Evolutionary conservation across 2,113 vertebrate genomes (phyloP).

Genomic region (Colinus virginianus): DNA sequence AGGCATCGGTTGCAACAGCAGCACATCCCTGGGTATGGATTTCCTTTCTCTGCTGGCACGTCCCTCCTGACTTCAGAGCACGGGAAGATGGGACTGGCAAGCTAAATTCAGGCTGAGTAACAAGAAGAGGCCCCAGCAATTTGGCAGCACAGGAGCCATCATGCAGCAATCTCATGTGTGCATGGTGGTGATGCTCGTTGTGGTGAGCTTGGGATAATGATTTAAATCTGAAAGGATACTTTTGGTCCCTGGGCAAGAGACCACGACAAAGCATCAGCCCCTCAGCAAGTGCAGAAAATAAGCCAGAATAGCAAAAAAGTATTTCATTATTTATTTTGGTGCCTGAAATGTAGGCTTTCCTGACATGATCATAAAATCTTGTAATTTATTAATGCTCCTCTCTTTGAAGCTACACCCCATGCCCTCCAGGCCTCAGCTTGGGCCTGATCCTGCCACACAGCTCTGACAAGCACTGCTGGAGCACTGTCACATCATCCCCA

Average conservation of each 20-base stretch:
- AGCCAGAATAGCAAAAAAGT: conserved; percentile 46
- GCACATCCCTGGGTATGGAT: accelerated
- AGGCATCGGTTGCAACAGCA: background rate
- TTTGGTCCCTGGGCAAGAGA: conserved; percentile 54
- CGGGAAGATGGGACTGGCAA: background rate
- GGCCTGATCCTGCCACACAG: conserved; percentile 32
- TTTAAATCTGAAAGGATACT: conserved; percentile 66
- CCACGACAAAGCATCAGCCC: conserved; percentile 69
- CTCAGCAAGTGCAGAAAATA: conserved; percentile 67
- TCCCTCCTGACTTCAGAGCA: background rate
- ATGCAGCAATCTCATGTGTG: accelerated
- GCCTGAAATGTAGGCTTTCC: conserved; percentile 75
- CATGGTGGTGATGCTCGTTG: background rate
- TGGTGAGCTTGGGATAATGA: conserved; percentile 42
- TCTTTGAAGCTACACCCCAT: conserved; percentile 37
- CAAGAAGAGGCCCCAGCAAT: background rate
- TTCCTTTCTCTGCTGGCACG: background rate
- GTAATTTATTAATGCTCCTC: conserved; percentile 77
- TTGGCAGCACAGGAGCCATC: background rate
- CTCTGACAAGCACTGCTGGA: background rate
- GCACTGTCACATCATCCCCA: background rate
- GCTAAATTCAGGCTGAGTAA: background rate
- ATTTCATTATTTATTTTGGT: conserved; percentile 80
- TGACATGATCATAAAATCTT: conserved; percentile 74
- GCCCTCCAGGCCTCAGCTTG: conserved; percentile 26